phyloP scores from a whole-genome alignment of 1,140 invertebrate genomes.

The Drosophila cardini region DNA sequence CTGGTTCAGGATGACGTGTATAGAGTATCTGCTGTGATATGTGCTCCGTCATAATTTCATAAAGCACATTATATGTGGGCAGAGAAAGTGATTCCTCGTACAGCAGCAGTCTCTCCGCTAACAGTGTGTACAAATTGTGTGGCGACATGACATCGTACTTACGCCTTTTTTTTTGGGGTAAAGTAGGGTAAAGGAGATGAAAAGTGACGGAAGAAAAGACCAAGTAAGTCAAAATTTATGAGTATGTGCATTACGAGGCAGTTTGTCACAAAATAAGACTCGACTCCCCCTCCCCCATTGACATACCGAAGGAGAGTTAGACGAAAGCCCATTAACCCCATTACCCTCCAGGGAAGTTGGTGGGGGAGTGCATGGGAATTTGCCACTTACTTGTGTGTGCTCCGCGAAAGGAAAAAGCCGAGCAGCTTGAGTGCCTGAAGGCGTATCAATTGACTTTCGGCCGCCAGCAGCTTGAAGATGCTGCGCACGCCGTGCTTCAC shows the following conservation, averaged over 20 bases:
- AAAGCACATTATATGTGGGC: constrained; percentile 99
- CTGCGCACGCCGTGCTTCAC: constrained; percentile 97
- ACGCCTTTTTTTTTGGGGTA: constrained; percentile 87
- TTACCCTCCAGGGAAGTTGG: not conserved
- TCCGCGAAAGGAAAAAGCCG: constrained; percentile 97
- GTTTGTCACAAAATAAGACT: constrained; percentile 25
- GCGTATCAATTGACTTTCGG: constrained; percentile 97
- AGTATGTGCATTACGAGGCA: constrained; percentile 43
- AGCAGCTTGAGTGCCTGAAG: constrained; percentile 98
- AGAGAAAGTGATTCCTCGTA: constrained; percentile 95
- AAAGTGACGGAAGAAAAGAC: not conserved
- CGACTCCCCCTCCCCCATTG: not conserved
- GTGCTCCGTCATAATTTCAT: constrained; percentile 99
- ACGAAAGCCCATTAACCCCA: not conserved
- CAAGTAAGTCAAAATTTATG: constrained; percentile 39
- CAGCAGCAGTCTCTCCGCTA: constrained; percentile 95
- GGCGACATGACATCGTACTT: constrained; percentile 99
- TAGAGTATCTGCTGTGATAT: constrained; percentile 97
- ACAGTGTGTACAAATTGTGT: constrained; percentile 98
- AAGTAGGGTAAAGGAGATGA: not conserved
- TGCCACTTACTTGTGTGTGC: constrained; percentile 94
- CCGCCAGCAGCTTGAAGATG: constrained; percentile 98
- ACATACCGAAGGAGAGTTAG: not conserved
- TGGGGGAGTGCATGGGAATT: not conserved
- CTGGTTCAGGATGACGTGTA: constrained; percentile 96